Evolutionary conservation across 35 echinoderm and acorn worm genomes (phyloP), one percentile per base, ranked within the genome.

Genomic region (Anneissia japonica): DNA sequence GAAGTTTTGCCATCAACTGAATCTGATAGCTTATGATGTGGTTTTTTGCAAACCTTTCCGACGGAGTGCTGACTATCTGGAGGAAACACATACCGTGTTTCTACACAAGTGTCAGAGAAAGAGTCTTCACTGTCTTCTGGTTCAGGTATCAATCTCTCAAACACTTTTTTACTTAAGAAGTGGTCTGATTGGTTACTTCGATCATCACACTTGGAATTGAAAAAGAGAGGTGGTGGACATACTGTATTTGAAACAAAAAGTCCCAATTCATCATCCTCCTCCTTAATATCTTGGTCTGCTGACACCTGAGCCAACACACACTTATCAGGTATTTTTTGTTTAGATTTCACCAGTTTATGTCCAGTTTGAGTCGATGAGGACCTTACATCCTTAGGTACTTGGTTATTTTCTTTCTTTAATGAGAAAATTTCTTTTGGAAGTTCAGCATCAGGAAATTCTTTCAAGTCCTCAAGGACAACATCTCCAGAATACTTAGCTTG

Each of bases 141-240:
- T 81, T 81, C 36, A 13, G 79, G 38, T n/a, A n/a, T n/a, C n/a
- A n/a, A n/a, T n/a, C n/a, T n/a, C 40, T 19, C 9, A 37, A 17
- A 36, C 4, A 4, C 79, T 39, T 39, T 29, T 30, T 81, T 38
- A 36, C 9, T 9, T 39, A 32, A 39, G 7, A 30, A 23, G 9
- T 36, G 7, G 28, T 39, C 30, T 4, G 37, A 0, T 14, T 36
- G 38, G 0, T 37, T 14, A 39, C 0, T 3, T 81, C 23, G 7
- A 38, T 81, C 79, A 26, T 81, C 79, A 40, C 14, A 36, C 31
- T 23, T 38, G 0, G 79, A 81, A 81, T 81, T 81, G 37, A 81
- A 81, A 40, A 81, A 81, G 0, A 81, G 36, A 3, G 79, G 37
- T 14, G 79, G 79, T 81, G 79, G 79, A 81, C 79, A 81, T 40